Conservation (phyloP, 2,888 invertebrate genomes). For the Odontothrips loti region DNA sequence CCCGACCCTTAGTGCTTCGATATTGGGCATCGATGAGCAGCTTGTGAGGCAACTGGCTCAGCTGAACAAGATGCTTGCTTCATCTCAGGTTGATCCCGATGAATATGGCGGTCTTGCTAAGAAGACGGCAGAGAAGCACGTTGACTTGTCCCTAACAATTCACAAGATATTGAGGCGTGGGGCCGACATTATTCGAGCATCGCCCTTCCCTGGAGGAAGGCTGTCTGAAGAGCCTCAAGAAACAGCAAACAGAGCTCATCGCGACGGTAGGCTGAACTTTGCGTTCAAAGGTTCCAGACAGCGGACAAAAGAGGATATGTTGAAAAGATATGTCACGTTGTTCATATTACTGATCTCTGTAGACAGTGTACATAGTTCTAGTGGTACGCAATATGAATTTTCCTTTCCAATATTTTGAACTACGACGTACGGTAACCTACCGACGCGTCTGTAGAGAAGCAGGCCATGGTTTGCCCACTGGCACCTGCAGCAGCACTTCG, state of each 20-base stretch:
- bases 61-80: background rate
- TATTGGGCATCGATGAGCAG: background rate
- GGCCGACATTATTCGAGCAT: background rate
- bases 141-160: background rate
- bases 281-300: background rate
- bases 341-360: no score
- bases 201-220: background rate
- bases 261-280: background rate
- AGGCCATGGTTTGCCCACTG: no score
- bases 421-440: no score
- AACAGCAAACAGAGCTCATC: background rate
- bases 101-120: background rate
- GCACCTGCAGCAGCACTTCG: no score
- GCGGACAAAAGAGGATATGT: background rate
- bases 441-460: no score
- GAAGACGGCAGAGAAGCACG: background rate
- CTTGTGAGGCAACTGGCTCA: background rate
- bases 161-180: background rate
- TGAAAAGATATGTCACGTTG: no score
- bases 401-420: no score
- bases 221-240: background rate
- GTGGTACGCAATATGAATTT: no score
- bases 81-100: background rate
- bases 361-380: no score
- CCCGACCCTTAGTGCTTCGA: background rate